phyloP scores from a whole-genome alignment of 2,113 vertebrate genomes.

The Lipophrys pholis region DNA sequence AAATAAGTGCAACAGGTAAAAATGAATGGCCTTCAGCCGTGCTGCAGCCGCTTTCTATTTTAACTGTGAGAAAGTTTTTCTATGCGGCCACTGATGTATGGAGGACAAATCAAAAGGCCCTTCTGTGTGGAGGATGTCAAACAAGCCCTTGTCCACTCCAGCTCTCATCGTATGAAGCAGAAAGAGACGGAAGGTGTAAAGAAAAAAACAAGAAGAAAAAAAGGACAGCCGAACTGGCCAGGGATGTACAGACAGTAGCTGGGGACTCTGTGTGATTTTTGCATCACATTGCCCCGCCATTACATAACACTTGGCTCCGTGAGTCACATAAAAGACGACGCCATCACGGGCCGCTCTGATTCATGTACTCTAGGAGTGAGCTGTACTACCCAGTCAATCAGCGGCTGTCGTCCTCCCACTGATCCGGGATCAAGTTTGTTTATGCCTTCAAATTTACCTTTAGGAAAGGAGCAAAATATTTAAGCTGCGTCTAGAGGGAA shows the following conservation, averaged over 20 bases:
- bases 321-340: conserved; percentile 75
- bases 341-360: conserved; percentile 57
- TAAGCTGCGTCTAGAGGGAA: neutral
- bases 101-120: conserved; percentile 29
- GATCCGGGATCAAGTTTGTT: no score
- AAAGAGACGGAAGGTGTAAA: neutral
- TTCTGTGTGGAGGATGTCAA: conserved; percentile 29
- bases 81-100: neutral
- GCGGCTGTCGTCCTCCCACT: conserved; percentile 1
- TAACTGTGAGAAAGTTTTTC: conserved; percentile 15
- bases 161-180: neutral
- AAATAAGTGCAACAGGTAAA: conserved; percentile 7
- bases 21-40: conserved; percentile 3
- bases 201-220: conserved; percentile 2
- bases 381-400: conserved; percentile 26
- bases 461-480: neutral
- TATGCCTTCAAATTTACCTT: neutral
- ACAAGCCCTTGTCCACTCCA: conserved; percentile 5
- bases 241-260: conserved; percentile 44
- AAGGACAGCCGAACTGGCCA: conserved; percentile 29
- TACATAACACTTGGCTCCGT: conserved; percentile 74
- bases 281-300: conserved; percentile 71
- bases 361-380: conserved; percentile 56
- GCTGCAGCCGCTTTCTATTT: neutral
- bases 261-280: conserved; percentile 52